These are phyloP conservation scores for Tyrannus savana DNA, from an alignment of 2,113 vertebrate genomes.

Conservation along the genomic window DNA sequence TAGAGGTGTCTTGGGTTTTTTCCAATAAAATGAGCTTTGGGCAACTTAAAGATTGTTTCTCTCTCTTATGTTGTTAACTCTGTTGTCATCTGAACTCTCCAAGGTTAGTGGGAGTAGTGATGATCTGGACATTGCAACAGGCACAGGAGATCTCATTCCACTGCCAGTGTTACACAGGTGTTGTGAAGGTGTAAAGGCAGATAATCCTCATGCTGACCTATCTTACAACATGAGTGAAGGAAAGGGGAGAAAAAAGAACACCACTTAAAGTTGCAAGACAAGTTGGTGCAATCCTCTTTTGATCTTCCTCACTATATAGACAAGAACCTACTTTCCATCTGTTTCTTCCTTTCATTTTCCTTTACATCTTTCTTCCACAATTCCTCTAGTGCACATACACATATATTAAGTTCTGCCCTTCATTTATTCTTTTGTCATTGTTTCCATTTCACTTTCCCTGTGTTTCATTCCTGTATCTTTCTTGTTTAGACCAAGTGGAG, in stretches of 20 bases:
- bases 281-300: neutral
- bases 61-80: neutral
- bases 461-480: slow-evolving; percentile 81
- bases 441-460: slow-evolving; percentile 75
- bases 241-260: neutral
- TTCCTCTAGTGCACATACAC: neutral
- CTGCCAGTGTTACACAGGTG: neutral
- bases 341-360: slow-evolving; percentile 38
- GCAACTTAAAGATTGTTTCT: neutral
- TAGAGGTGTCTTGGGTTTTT: neutral
- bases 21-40: neutral
- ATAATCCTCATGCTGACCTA: neutral
- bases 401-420: slow-evolving; percentile 43
- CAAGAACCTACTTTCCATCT: slow-evolving; percentile 37
- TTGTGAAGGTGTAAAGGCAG: neutral
- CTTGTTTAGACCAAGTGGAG: slow-evolving; percentile 80
- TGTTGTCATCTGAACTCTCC: neutral
- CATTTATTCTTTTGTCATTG: slow-evolving; percentile 63
- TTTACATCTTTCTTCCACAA: slow-evolving; percentile 25
- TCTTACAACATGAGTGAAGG: neutral
- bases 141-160: neutral
- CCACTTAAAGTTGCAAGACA: neutral
- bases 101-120: neutral
- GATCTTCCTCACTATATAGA: neutral
- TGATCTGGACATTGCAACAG: neutral